phyloP scores from a whole-genome alignment of 2,888 invertebrate species.

The Apotomis capreana region DNA sequence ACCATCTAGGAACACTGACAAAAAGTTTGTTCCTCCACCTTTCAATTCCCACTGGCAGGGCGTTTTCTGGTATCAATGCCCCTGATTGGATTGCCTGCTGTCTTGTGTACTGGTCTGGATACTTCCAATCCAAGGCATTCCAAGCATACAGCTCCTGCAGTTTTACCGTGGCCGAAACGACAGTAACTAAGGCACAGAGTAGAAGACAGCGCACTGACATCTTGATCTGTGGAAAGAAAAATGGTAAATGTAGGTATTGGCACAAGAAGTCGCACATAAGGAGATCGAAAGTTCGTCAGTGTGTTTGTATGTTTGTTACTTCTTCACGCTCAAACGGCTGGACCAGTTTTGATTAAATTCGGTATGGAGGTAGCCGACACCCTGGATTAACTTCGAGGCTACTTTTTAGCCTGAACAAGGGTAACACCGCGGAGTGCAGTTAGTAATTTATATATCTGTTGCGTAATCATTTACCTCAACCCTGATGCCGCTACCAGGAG shows the following conservation, averaged over 20 bases:
- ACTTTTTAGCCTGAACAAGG: too few relatives aligned
- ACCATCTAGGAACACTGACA: constrained; percentile 92
- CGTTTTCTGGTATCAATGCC: constrained; percentile 89
- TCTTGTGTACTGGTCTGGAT: constrained; percentile 84
- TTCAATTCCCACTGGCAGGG: constrained; percentile 92
- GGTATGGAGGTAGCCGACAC: too few relatives aligned
- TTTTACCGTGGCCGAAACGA: constrained; percentile 73
- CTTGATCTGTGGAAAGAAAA: constrained; percentile 23
- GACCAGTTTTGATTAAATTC: too few relatives aligned
- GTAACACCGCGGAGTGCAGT: too few relatives aligned
- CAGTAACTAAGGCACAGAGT: constrained; percentile 58
- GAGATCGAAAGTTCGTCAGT: too few relatives aligned
- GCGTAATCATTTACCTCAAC: too few relatives aligned
- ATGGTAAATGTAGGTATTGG: neutral
- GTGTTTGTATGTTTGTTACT: too few relatives aligned
- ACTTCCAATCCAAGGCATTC: constrained; percentile 90
- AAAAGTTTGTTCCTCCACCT: constrained; percentile 92
- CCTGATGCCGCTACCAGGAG: too few relatives aligned
- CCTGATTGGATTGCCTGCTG: constrained; percentile 86
- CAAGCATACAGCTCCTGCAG: constrained; percentile 89
- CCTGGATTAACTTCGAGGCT: too few relatives aligned
- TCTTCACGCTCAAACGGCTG: too few relatives aligned
- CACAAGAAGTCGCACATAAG: too few relatives aligned
- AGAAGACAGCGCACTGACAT: constrained; percentile 39
- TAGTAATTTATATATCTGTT: too few relatives aligned